phyloP scores from a whole-genome alignment of 2,797 vertebrate genomes.

The Oreochromis grahami region DNA sequence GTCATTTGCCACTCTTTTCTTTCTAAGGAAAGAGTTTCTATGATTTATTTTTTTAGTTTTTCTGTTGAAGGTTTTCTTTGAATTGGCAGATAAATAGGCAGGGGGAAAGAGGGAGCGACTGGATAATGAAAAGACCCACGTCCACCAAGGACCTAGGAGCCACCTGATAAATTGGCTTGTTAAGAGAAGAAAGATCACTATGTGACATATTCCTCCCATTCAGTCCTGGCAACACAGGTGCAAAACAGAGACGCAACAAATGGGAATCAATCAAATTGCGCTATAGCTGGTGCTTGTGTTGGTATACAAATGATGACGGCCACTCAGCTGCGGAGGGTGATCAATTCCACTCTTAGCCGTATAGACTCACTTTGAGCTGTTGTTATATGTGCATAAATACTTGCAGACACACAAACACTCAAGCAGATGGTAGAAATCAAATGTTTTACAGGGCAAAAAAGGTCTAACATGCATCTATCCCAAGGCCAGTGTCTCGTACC shows the following conservation, averaged over 20 bases:
- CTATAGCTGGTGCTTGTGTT: conserved; percentile 48
- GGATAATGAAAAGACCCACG: conserved; percentile 76
- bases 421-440: conserved; percentile 22
- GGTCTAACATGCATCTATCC: conserved; percentile 28
- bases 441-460: conserved; percentile 31
- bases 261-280: conserved; percentile 53
- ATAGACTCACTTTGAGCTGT: conserved; percentile 9
- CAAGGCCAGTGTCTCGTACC: conserved; percentile 58
- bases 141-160: conserved; percentile 70
- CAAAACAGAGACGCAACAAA: conserved; percentile 58
- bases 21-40: conserved; percentile 15
- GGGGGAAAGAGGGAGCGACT: conserved; percentile 61
- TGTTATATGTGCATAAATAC: conserved; percentile 14
- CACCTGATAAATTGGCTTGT: conserved; percentile 78
- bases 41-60: conserved; percentile 62
- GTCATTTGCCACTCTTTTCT: conserved; percentile 45
- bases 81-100: conserved; percentile 80
- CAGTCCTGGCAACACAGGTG: conserved; percentile 65
- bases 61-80: conserved; percentile 86
- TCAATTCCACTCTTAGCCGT: conserved; percentile 30
- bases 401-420: not conserved
- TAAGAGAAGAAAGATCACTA: conserved; percentile 73
- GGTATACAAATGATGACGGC: conserved; percentile 16
- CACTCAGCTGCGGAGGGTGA: conserved; percentile 12
- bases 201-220: conserved; percentile 65